Evolutionary conservation across 2,113 vertebrate genomes (phyloP).

Genomic region (Gymnorhina tibicen): DNA sequence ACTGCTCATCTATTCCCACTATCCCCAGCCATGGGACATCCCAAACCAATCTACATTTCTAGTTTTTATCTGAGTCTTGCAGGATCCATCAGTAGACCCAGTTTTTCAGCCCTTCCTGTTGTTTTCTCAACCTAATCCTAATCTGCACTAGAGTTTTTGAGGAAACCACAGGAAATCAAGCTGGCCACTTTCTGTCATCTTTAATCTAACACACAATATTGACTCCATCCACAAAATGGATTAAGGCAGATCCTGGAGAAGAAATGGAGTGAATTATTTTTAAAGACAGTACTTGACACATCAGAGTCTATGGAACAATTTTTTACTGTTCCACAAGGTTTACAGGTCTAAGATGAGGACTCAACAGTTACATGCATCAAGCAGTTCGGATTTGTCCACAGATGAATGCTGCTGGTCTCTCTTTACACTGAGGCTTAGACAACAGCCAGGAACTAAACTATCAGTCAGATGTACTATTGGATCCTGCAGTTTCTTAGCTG

Average conservation of each 20-base stretch:
- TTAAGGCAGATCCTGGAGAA: background rate
- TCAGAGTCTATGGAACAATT: background rate
- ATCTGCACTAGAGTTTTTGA: background rate
- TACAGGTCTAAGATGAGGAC: background rate
- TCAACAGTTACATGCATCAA: background rate
- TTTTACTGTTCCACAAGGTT: background rate
- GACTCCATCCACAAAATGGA: background rate
- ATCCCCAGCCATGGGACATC: background rate
- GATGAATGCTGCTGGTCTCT: background rate
- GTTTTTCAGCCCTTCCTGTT: background rate
- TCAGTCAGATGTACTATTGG: background rate
- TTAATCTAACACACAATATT: background rate
- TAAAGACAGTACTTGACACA: background rate
- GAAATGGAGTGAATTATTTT: background rate
- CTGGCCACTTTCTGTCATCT: background rate
- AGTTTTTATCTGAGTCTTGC: background rate
- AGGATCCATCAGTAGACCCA: background rate
- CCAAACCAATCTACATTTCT: background rate
- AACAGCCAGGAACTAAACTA: background rate
- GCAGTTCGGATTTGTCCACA: background rate
- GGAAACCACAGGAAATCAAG: background rate
- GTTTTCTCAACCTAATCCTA: background rate
- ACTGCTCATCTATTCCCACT: background rate
- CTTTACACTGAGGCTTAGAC: background rate
- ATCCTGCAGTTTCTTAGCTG: background rate